Evolutionary conservation across 2,888 invertebrate genomes (phyloP), one percentile per base, ranked within the genome.

Genomic region (Diarsia rubi): DNA sequence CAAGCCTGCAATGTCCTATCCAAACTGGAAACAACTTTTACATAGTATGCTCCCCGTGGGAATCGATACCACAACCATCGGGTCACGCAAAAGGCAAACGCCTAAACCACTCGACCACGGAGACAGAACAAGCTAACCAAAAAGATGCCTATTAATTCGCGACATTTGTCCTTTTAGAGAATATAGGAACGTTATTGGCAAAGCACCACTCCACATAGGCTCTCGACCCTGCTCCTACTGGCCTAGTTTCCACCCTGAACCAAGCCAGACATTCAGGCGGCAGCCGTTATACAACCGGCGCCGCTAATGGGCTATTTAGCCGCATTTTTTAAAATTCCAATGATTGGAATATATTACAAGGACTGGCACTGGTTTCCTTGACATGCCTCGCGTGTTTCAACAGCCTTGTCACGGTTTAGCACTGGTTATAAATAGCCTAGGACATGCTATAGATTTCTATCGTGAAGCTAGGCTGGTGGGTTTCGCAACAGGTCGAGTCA

Each of bases 311-410:
- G 60, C n/a, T 9, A 8, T 44, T 60, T 27, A 64, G 31, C 52
- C 42, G 69, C 52, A 49, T 74, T 82, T 81, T 59, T 78, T 73
- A 24, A 82, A 82, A 63, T 70, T 67, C 75, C 24, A 54, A 9
- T 68, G 3, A 70, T 69, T 37, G 42, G 49, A 73, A 78, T 68
- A 42, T 68, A 57, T 64, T 76, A 83, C 88, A 88, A 88, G 88
- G 88, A 82, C 88, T 79, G 11, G 6, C 11, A 52, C 21, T 45
- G 31, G 27, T 76, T 49, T 80, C 86, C 86, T 85, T 86, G 85
- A 86, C 86, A 86, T 72, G 75, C 63, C 57, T 88, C 75, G 89
- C 89, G 90, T 89, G 89, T 76, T 77, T 52, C 16, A 31, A 14
- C 68, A 79, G 66, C 87, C 86, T 88, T 84, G 88, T 3, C 37